These are phyloP conservation scores for Cyprinella venusta DNA, from an alignment of 2,797 vertebrate genomes.

Conservation along the genomic window DNA sequence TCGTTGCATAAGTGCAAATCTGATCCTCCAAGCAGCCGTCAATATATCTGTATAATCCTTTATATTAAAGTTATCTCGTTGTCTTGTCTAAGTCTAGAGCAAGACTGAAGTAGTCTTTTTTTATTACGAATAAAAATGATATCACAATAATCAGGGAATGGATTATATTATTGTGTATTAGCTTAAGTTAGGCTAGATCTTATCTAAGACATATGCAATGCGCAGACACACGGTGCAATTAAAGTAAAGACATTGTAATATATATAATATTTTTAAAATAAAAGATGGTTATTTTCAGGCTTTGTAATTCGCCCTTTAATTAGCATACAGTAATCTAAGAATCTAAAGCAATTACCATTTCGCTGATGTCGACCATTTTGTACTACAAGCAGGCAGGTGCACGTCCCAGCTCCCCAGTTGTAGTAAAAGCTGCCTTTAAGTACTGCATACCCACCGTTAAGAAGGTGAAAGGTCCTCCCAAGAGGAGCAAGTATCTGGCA, in stretches of 20 bases:
- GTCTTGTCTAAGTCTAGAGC: neutral
- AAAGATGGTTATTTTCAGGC: neutral
- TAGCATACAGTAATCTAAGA: constrained; percentile 11
- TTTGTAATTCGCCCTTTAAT: neutral
- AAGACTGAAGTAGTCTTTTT: no score
- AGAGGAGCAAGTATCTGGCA: constrained; percentile 86
- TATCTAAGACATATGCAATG: neutral
- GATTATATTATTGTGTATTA: neutral
- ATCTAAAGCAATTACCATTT: constrained; percentile 49
- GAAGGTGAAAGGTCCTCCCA: constrained; percentile 86
- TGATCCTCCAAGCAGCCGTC: neutral
- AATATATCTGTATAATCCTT: neutral
- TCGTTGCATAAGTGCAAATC: neutral
- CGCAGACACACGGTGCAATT: neutral
- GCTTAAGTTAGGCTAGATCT: neutral
- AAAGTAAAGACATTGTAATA: neutral
- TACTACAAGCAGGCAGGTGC: constrained; percentile 81
- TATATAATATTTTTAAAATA: neutral
- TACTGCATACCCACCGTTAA: constrained; percentile 77
- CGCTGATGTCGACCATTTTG: constrained; percentile 69
- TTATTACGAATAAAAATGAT: neutral
- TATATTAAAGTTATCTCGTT: neutral
- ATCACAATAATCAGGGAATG: neutral
- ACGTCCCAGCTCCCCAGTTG: constrained; percentile 75
- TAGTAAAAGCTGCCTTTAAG: constrained; percentile 76